Base-by-base conservation (phyloP, 2,888 invertebrate species). In the Drosophila macrothrix region DNA sequence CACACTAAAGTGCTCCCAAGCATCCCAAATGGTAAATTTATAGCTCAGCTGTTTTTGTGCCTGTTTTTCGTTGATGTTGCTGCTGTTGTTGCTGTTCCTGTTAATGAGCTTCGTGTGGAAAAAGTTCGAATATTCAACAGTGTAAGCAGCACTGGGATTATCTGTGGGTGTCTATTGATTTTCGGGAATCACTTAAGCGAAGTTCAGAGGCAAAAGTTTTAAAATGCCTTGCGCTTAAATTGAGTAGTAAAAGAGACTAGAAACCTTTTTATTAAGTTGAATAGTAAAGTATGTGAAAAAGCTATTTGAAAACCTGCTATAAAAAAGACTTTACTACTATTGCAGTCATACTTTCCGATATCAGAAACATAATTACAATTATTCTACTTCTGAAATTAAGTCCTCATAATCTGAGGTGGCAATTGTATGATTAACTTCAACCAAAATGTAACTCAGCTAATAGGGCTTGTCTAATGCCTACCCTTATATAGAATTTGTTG, bases 51-150 rank as follows among this genome's bases (percentile, higher is more conserved):
- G 58, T 50, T 52, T 41, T 56, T 29, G 28, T 39, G 31, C 7
- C 14, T 52, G 19, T 31, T 55, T 55, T 41, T 37, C 49, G 31
- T 29, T 50, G 2, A 4, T 50, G 49, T 19, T 43, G n/a, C 19
- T 55, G 33, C 33, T 59, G 55, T 39, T 43, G n/a, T 22, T 55
- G 33, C 33, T 59, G 55, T 39, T 52, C 52, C 69, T 69, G 64
- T 56, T 73, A 73, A 73, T 73, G 73, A 62, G 73, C 61, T 73
- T 73, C 46, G 19, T 35, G 53, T 61, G 37, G 52, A 66, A 56
- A 73, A 65, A 62, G 55, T 69, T 55, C 29, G 71, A 73, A 73
- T 73, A 62, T 67, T 52, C 56, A 66, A 49, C 61, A 61, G 53
- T 58, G 58, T 14, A 43, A 19, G 41, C 50, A 55, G 37, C 50